Conservation (phyloP, 2,888 invertebrate species). For the Dynastes maya region DNA sequence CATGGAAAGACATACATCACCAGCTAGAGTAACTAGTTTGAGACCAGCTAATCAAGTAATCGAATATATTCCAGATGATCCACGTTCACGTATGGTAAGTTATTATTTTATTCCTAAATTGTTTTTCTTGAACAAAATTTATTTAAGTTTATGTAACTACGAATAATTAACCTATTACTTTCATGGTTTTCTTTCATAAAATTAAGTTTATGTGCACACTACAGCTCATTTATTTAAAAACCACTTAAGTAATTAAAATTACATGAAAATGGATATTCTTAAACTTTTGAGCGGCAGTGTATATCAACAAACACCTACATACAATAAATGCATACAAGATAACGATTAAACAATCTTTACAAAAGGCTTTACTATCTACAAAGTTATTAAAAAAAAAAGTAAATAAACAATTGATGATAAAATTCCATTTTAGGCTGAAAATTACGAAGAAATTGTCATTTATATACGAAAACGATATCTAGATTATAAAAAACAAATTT, state of each 20-base stretch:
- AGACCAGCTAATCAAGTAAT: slow-evolving; percentile 67
- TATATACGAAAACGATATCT: slow-evolving; percentile 12
- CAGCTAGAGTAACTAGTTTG: slow-evolving; percentile 64
- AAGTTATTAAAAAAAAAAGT: neutral
- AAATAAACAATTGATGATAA: slow-evolving; percentile 1
- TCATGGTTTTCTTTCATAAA: no score
- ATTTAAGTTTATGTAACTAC: neutral
- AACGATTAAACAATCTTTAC: neutral
- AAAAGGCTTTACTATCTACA: neutral
- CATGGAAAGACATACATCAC: slow-evolving; percentile 62
- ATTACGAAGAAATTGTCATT: slow-evolving; percentile 6
- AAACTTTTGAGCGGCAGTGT: no score
- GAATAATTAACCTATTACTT: no score
- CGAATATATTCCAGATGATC: slow-evolving; percentile 68
- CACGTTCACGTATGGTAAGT: slow-evolving; percentile 66
- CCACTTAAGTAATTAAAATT: no score
- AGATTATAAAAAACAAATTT: slow-evolving; percentile 6
- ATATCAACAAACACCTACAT: no score
- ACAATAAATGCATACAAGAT: neutral
- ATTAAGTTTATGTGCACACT: no score
- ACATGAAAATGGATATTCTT: no score
- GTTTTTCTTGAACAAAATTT: neutral
- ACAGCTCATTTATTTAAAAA: no score
- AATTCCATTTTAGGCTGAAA: slow-evolving; percentile 33
- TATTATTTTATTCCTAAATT: neutral